A percentile compares a stretch with the other conserved stretches of the same genome.
These are phyloP conservation scores for Temnopleurus reevesii DNA, from an alignment of 53 echinoderm and acorn worm species.

Conservation along the genomic window DNA sequence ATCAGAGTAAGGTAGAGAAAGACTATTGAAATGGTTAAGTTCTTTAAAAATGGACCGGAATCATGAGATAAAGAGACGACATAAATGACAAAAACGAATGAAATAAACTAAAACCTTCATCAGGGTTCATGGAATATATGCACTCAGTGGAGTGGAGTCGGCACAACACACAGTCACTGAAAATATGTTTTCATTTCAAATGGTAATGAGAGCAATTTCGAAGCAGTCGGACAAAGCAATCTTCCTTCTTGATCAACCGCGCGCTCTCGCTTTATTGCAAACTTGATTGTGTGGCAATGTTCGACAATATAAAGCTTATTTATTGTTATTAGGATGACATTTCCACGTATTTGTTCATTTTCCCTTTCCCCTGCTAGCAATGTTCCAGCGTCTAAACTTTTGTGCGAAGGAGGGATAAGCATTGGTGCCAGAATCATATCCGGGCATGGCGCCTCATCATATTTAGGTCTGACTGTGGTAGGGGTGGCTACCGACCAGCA, in stretches of 20 bases:
- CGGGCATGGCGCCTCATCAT: conserved; percentile 39
- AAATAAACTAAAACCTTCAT: too few species aligned
- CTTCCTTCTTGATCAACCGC: neutral
- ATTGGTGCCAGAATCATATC: conserved; percentile 28
- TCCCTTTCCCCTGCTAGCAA: neutral
- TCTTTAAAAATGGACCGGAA: too few species aligned
- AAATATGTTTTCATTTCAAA: conserved; percentile 31
- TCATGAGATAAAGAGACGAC: too few species aligned
- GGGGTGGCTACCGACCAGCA: neutral
- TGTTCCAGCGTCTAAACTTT: too few species aligned
- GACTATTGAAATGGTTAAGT: too few species aligned
- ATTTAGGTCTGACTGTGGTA: conserved; percentile 7
- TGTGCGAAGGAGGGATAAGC: conserved; percentile 27
- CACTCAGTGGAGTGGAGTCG: too few species aligned
- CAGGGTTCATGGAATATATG: too few species aligned
- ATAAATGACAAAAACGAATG: too few species aligned
- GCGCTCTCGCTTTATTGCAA: conserved; percentile 1
- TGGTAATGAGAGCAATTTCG: conserved; percentile 32
- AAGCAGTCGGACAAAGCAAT: conserved; percentile 12
- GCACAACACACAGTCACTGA: neutral
- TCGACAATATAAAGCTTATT: conserved; percentile 13
- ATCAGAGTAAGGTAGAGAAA: too few species aligned
- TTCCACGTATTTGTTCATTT: conserved; percentile 33
- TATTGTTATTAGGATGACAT: conserved; percentile 52
- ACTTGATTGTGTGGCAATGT: conserved; percentile 24